Percentiles rank a stretch among this genome's conserved stretches.
phyloP scores from a whole-genome alignment of 1,140 invertebrate genomes.

The Papilio dardanus region DNA sequence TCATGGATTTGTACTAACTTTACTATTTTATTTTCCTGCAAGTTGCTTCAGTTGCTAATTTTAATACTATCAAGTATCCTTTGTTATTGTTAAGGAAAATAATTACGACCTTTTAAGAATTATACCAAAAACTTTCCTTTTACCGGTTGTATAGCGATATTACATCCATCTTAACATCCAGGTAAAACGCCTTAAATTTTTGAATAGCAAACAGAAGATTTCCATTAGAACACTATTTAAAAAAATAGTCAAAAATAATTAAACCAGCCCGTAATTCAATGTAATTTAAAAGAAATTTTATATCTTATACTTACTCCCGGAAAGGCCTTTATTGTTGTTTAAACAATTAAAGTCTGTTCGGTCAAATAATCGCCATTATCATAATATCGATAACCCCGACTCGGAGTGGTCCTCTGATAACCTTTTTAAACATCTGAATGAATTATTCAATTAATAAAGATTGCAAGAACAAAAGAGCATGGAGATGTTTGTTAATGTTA shows the following conservation, averaged over 20 bases:
- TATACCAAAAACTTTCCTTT: background rate
- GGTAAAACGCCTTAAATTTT: background rate
- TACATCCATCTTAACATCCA: background rate
- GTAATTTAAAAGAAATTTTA: background rate
- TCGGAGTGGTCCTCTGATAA: conserved; percentile 25
- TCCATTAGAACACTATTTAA: background rate
- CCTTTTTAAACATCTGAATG: conserved; percentile 28
- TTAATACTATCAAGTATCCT: background rate
- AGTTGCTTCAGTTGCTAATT: background rate
- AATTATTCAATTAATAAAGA: conserved; percentile 30
- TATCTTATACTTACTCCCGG: background rate
- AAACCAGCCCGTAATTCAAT: background rate
- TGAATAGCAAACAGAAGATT: background rate
- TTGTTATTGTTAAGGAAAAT: background rate
- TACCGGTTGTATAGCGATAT: background rate
- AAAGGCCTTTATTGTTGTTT: background rate
- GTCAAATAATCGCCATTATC: conserved; percentile 30
- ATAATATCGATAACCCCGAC: conserved; percentile 32
- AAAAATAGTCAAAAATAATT: background rate
- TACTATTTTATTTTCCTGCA: background rate
- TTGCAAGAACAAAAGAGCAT: background rate
- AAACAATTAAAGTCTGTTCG: conserved; percentile 6
- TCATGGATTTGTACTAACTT: background rate
- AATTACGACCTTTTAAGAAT: background rate
- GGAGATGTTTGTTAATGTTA: background rate